phyloP scores from a whole-genome alignment of 2,113 vertebrate species.

The Tor tambroides region DNA sequence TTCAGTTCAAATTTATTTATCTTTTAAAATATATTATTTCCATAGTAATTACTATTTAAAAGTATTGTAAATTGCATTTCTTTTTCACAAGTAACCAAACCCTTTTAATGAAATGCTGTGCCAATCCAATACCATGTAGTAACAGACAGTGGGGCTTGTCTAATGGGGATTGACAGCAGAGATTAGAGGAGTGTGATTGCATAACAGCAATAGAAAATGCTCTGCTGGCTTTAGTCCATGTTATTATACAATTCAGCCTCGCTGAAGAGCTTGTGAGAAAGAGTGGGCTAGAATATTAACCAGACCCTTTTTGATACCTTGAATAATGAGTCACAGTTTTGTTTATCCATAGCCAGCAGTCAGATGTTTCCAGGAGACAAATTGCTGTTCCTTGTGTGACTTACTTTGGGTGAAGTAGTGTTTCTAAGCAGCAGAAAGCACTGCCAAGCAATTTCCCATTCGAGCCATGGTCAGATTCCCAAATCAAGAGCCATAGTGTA shows the following conservation, averaged over 20 bases:
- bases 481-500: background rate
- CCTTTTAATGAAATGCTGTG: conserved; percentile 26
- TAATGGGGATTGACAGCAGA: conserved; percentile 59
- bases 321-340: conserved; percentile 8
- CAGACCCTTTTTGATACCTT: background rate
- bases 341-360: background rate
- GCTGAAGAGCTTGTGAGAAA: conserved; percentile 51
- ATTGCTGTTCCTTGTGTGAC: background rate
- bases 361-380: background rate
- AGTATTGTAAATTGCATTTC: background rate
- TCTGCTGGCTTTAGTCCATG: background rate
- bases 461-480: background rate
- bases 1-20: background rate
- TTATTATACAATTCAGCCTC: conserved; percentile 65
- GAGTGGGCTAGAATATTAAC: conserved; percentile 48
- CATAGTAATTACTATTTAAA: background rate
- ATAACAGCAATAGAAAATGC: conserved; percentile 54
- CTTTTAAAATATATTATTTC: background rate
- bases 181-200: conserved; percentile 59
- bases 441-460: background rate
- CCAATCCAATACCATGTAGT: too few relatives aligned
- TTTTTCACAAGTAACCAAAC: background rate
- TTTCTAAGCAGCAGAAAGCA: background rate
- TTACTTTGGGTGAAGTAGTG: background rate
- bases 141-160: conserved; percentile 27